Base-by-base conservation (phyloP, 2,797 vertebrate species). In the Chelidonichthys spinosus region DNA sequence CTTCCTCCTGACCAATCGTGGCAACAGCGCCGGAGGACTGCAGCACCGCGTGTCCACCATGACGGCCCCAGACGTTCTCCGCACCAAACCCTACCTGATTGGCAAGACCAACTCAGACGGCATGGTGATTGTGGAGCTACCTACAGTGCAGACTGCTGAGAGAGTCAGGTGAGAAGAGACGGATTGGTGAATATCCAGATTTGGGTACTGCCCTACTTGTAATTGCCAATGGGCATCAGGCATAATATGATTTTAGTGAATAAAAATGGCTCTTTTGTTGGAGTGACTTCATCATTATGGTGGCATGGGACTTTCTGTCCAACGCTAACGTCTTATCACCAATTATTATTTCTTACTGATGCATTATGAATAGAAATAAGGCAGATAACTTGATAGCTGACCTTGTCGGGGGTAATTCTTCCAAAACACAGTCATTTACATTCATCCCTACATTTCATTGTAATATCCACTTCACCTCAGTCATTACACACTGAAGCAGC, bases 31-130 rank as follows among this genome's bases (percentile, higher is more conserved):
- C 0, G 98, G 98, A 0, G 98, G 98, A 5, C 95, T 99, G 67
- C 98, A 99, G 88, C 98, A 99, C 78, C 96, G 97, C 2, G 98
- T 99, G 6, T 97, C 97, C 2, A 96, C 97, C 62, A 97, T 97
- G 93, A 99, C 98, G 0, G 98, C 98, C 0, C 98, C 98, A 0
- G 97, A 99, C 0, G 95, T 99, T 5, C 95, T 99, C 0, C 97
- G 96, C 33, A 97, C 96, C 77, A 99, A 99, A 82, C 98, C 98
- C 2, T 95, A 95, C 86, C 95, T 98, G 84, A 96, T 98, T 0
- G 95, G 96, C 72, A 99, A 99, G 87, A 98, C 97, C 74, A 97
- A 97, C 89, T 91, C 97, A 0, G 97, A 99, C 0, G 98, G 98
- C 79, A 98, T 98, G 97, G 96, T 98, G 87, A 98, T 96, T 0